Percentiles rank a stretch among this genome's conserved stretches.
Conservation (phyloP, 2,113 vertebrate species). For the Etheostoma cragini region DNA sequence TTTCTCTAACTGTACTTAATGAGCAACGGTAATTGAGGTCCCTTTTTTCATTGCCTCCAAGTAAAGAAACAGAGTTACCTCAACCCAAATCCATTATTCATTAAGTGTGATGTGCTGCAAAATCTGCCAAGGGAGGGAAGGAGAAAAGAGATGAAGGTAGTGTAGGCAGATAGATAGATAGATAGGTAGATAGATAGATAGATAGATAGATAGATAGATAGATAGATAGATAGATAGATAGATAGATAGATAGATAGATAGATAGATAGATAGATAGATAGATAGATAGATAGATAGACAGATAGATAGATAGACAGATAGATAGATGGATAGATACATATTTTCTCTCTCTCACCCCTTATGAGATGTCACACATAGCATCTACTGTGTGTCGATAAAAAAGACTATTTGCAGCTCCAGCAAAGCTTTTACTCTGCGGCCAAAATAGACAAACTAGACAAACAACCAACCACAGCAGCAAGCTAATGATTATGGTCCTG, state of each 20-base stretch:
- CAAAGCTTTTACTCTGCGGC: constrained; percentile 58
- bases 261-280: background rate
- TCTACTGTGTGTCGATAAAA: constrained; percentile 42
- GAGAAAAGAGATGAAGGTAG: background rate
- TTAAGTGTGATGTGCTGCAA: constrained; percentile 42
- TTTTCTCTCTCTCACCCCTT: constrained; percentile 4
- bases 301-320: background rate
- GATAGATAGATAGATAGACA: background rate
- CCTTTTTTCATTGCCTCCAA: constrained; percentile 63
- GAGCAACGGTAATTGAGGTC: constrained; percentile 75
- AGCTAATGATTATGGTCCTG: constrained; percentile 60
- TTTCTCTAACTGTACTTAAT: constrained; percentile 80
- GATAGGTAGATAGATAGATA: constrained; percentile 4
- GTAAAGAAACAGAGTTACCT: constrained; percentile 68
- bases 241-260: background rate
- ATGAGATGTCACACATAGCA: constrained; percentile 37
- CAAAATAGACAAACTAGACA: constrained; percentile 61
- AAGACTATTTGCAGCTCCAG: constrained; percentile 55
- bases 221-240: background rate
- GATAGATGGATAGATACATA: background rate
- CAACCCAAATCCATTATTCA: constrained; percentile 78
- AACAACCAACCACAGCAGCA: constrained; percentile 66
- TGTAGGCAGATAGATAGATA: constrained; percentile 9
- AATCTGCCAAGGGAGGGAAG: constrained; percentile 1
- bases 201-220: background rate